These are phyloP conservation scores for Zophobas atratus DNA, from an alignment of 1,140 invertebrate genomes.

Conservation along the genomic window DNA sequence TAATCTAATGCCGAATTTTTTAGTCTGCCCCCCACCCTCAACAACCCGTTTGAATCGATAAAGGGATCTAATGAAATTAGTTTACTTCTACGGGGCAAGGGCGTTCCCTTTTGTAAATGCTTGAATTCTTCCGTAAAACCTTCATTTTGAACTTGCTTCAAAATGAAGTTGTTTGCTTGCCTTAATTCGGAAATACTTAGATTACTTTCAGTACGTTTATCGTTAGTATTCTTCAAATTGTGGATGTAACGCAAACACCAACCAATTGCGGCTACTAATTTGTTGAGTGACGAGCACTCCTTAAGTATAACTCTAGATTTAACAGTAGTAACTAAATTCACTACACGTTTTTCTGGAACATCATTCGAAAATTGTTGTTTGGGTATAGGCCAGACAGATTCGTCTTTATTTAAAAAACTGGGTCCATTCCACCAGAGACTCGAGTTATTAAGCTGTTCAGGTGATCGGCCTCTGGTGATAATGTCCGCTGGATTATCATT, in stretches of 20 bases:
- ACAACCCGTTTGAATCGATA: slow-evolving; percentile 50
- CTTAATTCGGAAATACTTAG: slow-evolving; percentile 29
- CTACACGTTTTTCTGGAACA: neutral
- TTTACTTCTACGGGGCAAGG: slow-evolving; percentile 41
- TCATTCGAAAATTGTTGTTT: neutral
- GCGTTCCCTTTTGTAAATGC: slow-evolving; percentile 20
- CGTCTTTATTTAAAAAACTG: slow-evolving; percentile 29
- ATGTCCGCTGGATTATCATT: slow-evolving; percentile 51
- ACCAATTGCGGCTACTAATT: too few relatives aligned
- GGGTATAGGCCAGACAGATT: neutral
- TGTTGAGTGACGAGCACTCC: too few relatives aligned
- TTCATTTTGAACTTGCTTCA: slow-evolving; percentile 28
- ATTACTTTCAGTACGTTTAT: neutral
- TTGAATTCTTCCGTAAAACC: slow-evolving; percentile 42
- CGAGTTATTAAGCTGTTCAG: slow-evolving; percentile 8
- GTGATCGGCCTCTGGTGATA: slow-evolving; percentile 16
- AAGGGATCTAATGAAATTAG: slow-evolving; percentile 54
- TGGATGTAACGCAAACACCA: too few relatives aligned
- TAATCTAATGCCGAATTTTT: too few relatives aligned
- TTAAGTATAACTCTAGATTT: too few relatives aligned
- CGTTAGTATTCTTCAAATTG: neutral
- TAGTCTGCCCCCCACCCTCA: slow-evolving; percentile 61
- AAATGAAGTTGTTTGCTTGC: slow-evolving; percentile 2
- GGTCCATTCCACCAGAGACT: slow-evolving; percentile 53
- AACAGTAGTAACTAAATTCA: too few relatives aligned